Percentiles rank a stretch among this genome's conserved stretches.
phyloP scores from a whole-genome alignment of 2,888 invertebrate genomes.

The Hirudinaria manillensis region DNA sequence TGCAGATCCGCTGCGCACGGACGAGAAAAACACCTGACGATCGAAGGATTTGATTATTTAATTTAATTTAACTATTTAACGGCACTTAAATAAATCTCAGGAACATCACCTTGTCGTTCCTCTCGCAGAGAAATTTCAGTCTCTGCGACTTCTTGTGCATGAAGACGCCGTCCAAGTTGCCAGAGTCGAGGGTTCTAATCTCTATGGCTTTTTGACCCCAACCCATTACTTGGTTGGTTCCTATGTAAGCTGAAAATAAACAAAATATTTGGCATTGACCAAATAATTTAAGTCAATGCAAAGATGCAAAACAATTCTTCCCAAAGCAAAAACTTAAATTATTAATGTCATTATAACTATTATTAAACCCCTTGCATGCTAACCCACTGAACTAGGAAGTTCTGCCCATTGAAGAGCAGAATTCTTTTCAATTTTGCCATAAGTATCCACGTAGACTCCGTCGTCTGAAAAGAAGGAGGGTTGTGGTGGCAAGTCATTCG shows the following conservation, averaged over 20 bases:
- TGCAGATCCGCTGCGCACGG: slow-evolving; percentile 81
- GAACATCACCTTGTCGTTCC: slow-evolving; percentile 84
- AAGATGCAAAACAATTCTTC: background rate
- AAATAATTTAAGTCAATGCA: background rate
- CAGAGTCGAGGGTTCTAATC: slow-evolving; percentile 96
- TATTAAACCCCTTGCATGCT: slow-evolving; percentile 39
- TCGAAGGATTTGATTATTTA: background rate
- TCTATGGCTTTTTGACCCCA: slow-evolving; percentile 99
- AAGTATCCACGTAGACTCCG: slow-evolving; percentile 98
- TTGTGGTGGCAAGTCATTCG: too few species aligned
- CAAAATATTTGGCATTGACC: slow-evolving; percentile 35
- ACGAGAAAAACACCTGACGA: slow-evolving; percentile 89
- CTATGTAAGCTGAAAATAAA: slow-evolving; percentile 75
- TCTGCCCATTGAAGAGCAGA: slow-evolving; percentile 89
- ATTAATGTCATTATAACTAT: background rate
- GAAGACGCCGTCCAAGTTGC: slow-evolving; percentile 98
- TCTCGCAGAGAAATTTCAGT: slow-evolving; percentile 98
- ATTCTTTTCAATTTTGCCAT: slow-evolving; percentile 79
- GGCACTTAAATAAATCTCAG: background rate
- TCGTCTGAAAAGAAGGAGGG: slow-evolving; percentile 64
- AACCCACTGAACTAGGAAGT: slow-evolving; percentile 76
- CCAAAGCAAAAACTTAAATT: background rate
- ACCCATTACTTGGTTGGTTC: slow-evolving; percentile 99
- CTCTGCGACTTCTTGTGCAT: slow-evolving; percentile 99
- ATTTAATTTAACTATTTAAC: background rate